Base-by-base conservation (phyloP, 2,797 vertebrate genomes). In the Phylloscopus collybita region DNA sequence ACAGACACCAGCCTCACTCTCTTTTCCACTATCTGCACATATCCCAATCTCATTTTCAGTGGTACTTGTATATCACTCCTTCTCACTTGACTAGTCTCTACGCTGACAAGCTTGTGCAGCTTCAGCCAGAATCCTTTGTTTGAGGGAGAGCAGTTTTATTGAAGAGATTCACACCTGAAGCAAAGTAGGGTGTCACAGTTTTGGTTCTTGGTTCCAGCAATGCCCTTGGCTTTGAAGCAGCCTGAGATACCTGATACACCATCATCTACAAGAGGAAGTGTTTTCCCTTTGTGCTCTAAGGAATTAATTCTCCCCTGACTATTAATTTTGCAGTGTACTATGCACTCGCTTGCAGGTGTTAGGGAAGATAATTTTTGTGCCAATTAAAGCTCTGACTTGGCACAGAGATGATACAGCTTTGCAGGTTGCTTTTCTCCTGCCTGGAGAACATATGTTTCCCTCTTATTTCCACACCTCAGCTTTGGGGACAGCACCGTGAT, bases 341-440 rank as follows among this genome's bases (percentile, higher is more conserved):
- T 49, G 26, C 30, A 56, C 25, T 90, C 3, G 0, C 32, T 73
- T 70, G 83, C 80, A 93, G 92, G 86, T 92, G 66, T 84, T 92
- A 84, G 80, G 45, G 67, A 93, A 92, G 73, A 79, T 66, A 90
- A 92, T 89, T 92, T 89, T 89, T 50, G 44, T 82, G 79, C 53
- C 87, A 91, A 6, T 90, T 90, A 90, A 88, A 94, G 70, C 47
- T 81, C 80, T 84, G 51, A 53, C 56, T 95, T 91, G 84, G 91
- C 91, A 93, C 80, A 38, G 83, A 93, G 17, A 73, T 8, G n/a
- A 56, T 25, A 60, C 1, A 92, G 54, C 40, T 90, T 91, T 84
- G 76, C 70, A 92, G 76, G 62, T 81, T 92, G 70, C 54, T 79
- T 84, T 95, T 81, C 70, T 95, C 76, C 83, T 84, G 53, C 64